Evolutionary conservation across 2,797 vertebrate genomes (phyloP).

Genomic region (Mastacembelus armatus): DNA sequence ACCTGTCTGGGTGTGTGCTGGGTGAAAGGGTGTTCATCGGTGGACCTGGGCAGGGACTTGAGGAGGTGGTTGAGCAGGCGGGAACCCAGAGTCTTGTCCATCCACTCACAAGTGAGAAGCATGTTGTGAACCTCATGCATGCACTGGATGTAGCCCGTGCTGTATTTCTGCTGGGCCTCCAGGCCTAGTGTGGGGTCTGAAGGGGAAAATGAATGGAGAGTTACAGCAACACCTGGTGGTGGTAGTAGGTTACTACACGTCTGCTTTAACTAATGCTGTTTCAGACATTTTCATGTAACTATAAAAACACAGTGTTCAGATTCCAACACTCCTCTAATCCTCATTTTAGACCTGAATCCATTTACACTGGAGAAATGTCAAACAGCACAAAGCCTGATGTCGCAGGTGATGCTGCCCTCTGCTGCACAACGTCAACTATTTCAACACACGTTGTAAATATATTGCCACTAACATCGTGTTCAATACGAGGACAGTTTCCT

Average conservation of each 20-base stretch:
- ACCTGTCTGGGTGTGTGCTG: constrained; percentile 50
- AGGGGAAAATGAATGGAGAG: constrained; percentile 17
- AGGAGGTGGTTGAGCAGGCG: constrained; percentile 90
- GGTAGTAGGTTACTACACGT: no score
- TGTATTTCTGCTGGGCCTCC: constrained; percentile 90
- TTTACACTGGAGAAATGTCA: neutral
- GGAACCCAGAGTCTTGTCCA: constrained; percentile 90
- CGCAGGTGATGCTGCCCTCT: constrained; percentile 42
- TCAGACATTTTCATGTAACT: no score
- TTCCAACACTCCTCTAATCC: neutral
- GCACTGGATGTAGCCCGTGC: constrained; percentile 93
- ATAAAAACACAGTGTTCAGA: no score
- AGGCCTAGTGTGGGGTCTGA: constrained; percentile 82
- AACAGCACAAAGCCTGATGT: no score
- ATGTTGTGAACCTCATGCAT: constrained; percentile 93
- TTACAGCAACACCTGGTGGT: constrained; percentile 48
- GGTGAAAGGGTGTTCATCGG: constrained; percentile 54
- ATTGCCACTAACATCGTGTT: no score
- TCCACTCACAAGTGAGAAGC: constrained; percentile 92
- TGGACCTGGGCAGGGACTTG: constrained; percentile 87
- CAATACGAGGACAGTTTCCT: no score
- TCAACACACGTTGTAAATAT: no score
- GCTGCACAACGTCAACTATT: constrained; percentile 4
- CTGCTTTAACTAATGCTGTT: neutral
- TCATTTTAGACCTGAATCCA: neutral